Conservation (phyloP, 2,113 vertebrate genomes). For the Crypturellus undulatus region DNA sequence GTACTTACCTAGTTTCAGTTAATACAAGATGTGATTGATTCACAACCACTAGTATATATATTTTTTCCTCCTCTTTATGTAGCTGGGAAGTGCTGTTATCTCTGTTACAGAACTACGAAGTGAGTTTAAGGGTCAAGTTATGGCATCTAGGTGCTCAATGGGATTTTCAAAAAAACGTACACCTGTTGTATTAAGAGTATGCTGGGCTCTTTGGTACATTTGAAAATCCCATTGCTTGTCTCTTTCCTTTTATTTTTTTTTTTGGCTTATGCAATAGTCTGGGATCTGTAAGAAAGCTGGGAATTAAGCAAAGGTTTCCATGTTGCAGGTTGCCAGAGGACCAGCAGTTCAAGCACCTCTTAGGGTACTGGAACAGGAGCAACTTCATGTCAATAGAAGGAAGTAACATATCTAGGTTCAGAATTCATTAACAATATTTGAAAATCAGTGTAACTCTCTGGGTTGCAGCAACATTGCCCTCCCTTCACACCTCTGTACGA, state of each 20-base stretch:
- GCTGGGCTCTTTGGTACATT: background rate
- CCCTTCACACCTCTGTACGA: background rate
- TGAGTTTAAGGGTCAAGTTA: constrained; percentile 52
- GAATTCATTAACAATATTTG: background rate
- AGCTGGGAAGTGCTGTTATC: constrained; percentile 1
- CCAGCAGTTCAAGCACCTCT: background rate
- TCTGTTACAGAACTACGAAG: constrained; percentile 51
- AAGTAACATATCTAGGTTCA: background rate
- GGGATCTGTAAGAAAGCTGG: background rate
- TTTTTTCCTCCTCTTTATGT: background rate
- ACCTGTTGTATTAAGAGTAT: background rate
- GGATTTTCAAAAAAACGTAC: constrained; percentile 27
- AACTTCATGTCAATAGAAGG: background rate
- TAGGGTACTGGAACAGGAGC: background rate
- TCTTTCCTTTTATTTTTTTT: background rate
- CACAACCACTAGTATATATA: constrained; percentile 22
- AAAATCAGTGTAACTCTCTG: background rate
- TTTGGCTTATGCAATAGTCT: background rate
- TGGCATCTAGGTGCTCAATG: constrained; percentile 51
- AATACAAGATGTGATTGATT: background rate
- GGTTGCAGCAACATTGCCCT: background rate
- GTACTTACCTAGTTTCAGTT: background rate
- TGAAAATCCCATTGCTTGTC: background rate
- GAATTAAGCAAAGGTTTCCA: background rate
- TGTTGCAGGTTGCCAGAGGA: background rate